Conservation (phyloP, 2,888 invertebrate species). For the Hyposoter dolosus region DNA sequence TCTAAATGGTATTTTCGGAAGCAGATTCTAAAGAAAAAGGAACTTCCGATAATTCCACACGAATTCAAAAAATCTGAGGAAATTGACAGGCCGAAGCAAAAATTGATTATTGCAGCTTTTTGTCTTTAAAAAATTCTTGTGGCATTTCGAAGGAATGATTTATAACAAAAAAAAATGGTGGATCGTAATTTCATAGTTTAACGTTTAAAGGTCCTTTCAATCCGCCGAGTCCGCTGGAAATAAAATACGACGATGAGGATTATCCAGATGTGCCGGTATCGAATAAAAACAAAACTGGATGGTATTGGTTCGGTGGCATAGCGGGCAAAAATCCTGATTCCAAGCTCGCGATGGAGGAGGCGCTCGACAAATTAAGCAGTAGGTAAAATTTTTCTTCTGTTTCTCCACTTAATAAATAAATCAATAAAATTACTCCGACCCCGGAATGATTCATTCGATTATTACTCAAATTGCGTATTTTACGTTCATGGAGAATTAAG, state of each 20-base stretch:
- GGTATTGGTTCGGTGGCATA: slow-evolving; percentile 94
- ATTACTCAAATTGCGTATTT: neutral
- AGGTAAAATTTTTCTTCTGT: slow-evolving; percentile 86
- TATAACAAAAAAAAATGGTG: neutral
- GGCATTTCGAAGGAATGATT: neutral
- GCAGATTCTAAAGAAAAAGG: neutral
- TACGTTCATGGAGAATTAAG: neutral
- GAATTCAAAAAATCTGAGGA: neutral
- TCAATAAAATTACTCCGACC: neutral
- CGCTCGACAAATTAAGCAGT: slow-evolving; percentile 92
- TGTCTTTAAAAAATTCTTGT: neutral
- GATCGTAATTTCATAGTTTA: neutral
- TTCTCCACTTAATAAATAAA: slow-evolving; percentile 31
- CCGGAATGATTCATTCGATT: slow-evolving; percentile 2
- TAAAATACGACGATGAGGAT: slow-evolving; percentile 87
- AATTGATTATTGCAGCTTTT: neutral
- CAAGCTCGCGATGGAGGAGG: slow-evolving; percentile 89
- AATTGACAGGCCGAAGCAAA: neutral
- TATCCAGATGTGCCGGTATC: slow-evolving; percentile 88
- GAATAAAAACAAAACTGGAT: slow-evolving; percentile 90
- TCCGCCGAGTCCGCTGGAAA: slow-evolving; percentile 85
- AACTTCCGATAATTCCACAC: neutral
- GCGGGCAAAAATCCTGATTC: slow-evolving; percentile 89
- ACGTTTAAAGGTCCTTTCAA: slow-evolving; percentile 82
- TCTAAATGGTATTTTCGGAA: neutral